phyloP scores from a whole-genome alignment of 2,888 invertebrate genomes.

The Odontocerum albicorne region DNA sequence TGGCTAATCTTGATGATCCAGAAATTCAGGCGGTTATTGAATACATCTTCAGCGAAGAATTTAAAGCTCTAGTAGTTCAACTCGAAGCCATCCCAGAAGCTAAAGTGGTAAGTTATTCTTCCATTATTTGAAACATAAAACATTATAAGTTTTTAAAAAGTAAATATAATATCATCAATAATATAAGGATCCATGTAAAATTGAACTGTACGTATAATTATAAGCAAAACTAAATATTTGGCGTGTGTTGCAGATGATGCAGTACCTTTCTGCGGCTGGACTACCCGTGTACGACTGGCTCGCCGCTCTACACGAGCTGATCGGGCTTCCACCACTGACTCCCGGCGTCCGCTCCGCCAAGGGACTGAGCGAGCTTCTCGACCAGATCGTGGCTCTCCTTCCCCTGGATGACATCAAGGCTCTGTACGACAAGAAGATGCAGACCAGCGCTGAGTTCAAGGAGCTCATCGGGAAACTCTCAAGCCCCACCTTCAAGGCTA shows the following conservation, averaged over 20 bases:
- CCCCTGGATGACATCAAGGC: constrained; percentile 15
- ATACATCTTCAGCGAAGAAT: not conserved
- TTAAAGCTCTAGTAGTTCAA: not conserved
- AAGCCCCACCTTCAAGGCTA: constrained; percentile 2
- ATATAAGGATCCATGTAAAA: too few species aligned
- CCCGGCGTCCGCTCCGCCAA: not conserved
- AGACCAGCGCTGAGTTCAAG: constrained; percentile 12
- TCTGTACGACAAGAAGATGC: constrained; percentile 5
- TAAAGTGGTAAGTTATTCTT: too few species aligned
- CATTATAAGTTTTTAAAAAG: too few species aligned
- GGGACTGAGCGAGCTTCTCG: constrained; percentile 6
- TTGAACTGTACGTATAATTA: too few species aligned
- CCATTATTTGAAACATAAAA: too few species aligned
- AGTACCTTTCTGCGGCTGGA: constrained; percentile 1
- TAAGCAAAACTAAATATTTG: too few species aligned
- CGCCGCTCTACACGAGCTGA: not conserved
- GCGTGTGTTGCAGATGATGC: not conserved
- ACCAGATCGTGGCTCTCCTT: constrained; percentile 19
- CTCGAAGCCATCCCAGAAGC: not conserved
- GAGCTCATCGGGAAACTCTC: constrained; percentile 2
- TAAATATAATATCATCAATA: too few species aligned
- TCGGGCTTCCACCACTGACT: not conserved
- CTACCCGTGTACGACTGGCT: constrained; percentile 1
- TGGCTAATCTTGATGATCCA: not conserved
- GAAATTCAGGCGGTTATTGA: not conserved